Percentiles rank a stretch among this genome's conserved stretches.
Conservation (phyloP, 2,113 vertebrate genomes). For the Grus americana region DNA sequence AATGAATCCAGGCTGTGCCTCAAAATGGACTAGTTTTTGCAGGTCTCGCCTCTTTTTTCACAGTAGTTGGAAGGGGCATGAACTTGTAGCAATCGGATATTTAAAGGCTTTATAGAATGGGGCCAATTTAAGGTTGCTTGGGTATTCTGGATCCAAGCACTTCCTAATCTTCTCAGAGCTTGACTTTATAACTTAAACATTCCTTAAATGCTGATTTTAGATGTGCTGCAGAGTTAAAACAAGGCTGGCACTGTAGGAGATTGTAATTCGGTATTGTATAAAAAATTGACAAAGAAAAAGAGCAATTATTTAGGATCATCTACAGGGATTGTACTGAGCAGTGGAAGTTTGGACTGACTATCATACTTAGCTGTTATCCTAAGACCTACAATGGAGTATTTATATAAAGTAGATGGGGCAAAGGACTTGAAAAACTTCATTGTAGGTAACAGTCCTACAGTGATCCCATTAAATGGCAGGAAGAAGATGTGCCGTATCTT, state of each 20-base stretch:
- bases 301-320: neutral
- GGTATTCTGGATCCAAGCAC: constrained; percentile 23
- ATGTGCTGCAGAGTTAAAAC: neutral
- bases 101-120: constrained; percentile 21
- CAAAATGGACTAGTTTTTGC: neutral
- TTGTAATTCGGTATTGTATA: neutral
- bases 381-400: neutral
- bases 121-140: constrained; percentile 14
- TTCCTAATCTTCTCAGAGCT: constrained; percentile 33
- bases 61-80: constrained; percentile 60
- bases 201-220: neutral
- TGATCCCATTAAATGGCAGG: neutral
- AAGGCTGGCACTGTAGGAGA: neutral
- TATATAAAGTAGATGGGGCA: neutral
- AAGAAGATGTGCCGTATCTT: neutral
- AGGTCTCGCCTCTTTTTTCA: constrained; percentile 35
- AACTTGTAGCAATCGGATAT: constrained; percentile 46
- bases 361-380: neutral
- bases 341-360: neutral
- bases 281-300: neutral
- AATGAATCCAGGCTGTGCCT: constrained; percentile 35
- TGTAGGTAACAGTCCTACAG: neutral
- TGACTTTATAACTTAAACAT: neutral
- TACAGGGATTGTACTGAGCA: neutral
- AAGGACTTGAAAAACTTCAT: neutral